Evolutionary conservation across 2,888 invertebrate species (phyloP).

Genomic region (Lymantria dispar): DNA sequence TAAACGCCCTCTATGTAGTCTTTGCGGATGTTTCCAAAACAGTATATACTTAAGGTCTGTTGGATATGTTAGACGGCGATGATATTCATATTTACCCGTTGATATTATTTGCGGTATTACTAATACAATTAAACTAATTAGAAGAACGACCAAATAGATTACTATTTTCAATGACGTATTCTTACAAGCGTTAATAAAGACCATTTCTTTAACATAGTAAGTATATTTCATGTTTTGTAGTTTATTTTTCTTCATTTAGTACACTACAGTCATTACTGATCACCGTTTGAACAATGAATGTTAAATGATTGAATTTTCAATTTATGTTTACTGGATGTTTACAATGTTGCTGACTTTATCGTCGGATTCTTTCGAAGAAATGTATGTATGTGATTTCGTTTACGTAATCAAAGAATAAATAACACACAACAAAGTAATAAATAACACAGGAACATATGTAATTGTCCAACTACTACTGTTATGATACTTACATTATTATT

Average conservation of each 20-base stretch:
- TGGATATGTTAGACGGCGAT: constrained; percentile 33
- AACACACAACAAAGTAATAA: too few relatives aligned
- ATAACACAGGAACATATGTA: too few relatives aligned
- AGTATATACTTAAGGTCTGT: constrained; percentile 69
- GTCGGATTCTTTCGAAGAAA: constrained; percentile 27
- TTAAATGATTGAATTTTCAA: background rate
- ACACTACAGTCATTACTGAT: constrained; percentile 5
- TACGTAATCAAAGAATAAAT: constrained; percentile 10
- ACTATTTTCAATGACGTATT: constrained; percentile 21
- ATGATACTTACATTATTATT: too few relatives aligned
- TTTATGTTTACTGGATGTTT: constrained; percentile 11
- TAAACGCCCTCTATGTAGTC: constrained; percentile 21
- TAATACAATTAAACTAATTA: constrained; percentile 37
- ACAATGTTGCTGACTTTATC: constrained; percentile 1
- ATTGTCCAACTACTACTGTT: too few relatives aligned
- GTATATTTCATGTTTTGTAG: constrained; percentile 20
- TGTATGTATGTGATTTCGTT: constrained; percentile 20
- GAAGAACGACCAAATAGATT: constrained; percentile 32
- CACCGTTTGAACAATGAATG: constrained; percentile 11
- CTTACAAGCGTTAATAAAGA: constrained; percentile 42
- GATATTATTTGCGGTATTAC: constrained; percentile 42
- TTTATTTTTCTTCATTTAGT: constrained; percentile 17
- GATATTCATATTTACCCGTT: constrained; percentile 10
- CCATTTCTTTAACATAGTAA: constrained; percentile 53
- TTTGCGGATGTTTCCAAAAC: constrained; percentile 50